Base-by-base conservation (phyloP, 2,888 invertebrate genomes). In the Dasypogon diadema region DNA sequence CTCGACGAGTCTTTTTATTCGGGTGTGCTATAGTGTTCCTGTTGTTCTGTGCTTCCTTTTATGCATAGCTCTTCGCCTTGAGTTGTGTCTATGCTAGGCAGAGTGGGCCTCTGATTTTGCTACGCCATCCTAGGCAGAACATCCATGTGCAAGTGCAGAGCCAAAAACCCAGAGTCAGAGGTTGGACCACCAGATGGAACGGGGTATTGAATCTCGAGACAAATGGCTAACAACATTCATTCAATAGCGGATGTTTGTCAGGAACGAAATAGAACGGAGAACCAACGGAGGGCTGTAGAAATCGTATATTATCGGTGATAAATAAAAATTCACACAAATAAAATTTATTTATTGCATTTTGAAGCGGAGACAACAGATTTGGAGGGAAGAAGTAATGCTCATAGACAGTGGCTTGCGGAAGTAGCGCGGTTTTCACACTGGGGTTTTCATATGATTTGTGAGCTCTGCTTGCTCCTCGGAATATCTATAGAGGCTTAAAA, bases 311-410 rank as follows among this genome's bases (percentile, higher is more conserved):
- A 77, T 77, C 75, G 77, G 75, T 72, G 70, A 77, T 77, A 77
- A 77, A 77, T 77, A 77, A 77, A 77, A 77, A 77, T 77, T 72
- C 63, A 77, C 51, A 77, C 75, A 70, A 72, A 77, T 77, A 77
- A 77, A 75, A 77, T 72, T 75, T 77, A 77, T 77, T 77, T 77
- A 77, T 77, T 77, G 56, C 70, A 74, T 10, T 77, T 51, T 63
- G 63, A 24, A 75, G 22, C 70, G 75, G 70, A 73, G 60, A 76
- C 70, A 70, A 70, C 70, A 70, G 70, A 54, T 51, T 54, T 54
- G 16, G 34, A 54, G 70, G 54, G 56, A 56, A 34, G 70, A 30
- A 54, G 70, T 54, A 30, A 18, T 54, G 51, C 37, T 22, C 21
- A 58, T 34, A 30, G 56, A 21, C 21, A 22, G 14, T 12, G 55